phyloP scores from a whole-genome alignment of 2,888 invertebrate species.

The Pollenia amentaria region DNA sequence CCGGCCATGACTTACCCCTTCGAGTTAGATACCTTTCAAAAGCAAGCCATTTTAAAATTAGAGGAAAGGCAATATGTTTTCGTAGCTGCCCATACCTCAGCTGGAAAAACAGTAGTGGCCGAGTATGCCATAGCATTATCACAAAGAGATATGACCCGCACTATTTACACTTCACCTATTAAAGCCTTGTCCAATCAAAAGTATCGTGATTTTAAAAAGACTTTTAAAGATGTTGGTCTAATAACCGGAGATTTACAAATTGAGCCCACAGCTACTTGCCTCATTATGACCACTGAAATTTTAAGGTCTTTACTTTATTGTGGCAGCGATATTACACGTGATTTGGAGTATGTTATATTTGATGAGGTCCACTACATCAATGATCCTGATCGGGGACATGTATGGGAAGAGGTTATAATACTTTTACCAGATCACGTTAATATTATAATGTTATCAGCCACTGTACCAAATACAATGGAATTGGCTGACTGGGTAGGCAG shows the following conservation, averaged over 20 bases:
- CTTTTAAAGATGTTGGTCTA: constrained; percentile 96
- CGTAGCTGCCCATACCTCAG: constrained; percentile 99
- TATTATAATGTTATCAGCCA: constrained; percentile 98
- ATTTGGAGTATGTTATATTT: constrained; percentile 99
- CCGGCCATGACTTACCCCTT: constrained; percentile 95
- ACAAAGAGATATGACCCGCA: constrained; percentile 94
- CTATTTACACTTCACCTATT: constrained; percentile 99
- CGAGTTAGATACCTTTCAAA: constrained; percentile 98
- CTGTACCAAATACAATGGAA: constrained; percentile 98
- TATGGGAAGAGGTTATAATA: constrained; percentile 99
- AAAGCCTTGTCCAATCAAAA: constrained; percentile 99
- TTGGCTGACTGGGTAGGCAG: constrained; percentile 97
- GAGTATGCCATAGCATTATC: constrained; percentile 99
- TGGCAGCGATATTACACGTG: constrained; percentile 96
- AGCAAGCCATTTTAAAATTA: constrained; percentile 96
- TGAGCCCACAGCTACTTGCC: constrained; percentile 95
- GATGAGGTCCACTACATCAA: constrained; percentile 99
- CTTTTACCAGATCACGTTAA: constrained; percentile 97
- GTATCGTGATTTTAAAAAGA: constrained; percentile 97
- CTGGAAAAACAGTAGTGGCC: constrained; percentile 98
- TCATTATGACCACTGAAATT: constrained; percentile 99
- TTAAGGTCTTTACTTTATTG: constrained; percentile 98
- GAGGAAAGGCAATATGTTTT: constrained; percentile 98
- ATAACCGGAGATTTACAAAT: constrained; percentile 98
- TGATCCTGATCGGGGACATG: constrained; percentile 98